Base-by-base conservation (phyloP, 1,140 invertebrate species). In the Pseudobourletiella spinata region DNA sequence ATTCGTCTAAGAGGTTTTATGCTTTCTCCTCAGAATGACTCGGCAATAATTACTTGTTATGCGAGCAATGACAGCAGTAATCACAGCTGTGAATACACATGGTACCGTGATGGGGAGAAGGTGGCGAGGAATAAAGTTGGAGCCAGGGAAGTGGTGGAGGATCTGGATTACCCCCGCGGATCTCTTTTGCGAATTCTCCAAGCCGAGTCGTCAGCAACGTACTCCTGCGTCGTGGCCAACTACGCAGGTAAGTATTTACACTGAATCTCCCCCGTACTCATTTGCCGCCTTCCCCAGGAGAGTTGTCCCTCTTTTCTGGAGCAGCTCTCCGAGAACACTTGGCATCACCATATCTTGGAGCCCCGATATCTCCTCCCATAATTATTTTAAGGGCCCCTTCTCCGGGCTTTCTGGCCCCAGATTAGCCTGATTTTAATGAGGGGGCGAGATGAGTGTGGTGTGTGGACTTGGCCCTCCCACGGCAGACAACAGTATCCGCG, bases 141-240 rank as follows among this genome's bases (percentile, higher is more conserved):
- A 20, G 42, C 16, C 15, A 24, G 32, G 20, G 64, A 57, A 44
- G 50, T 64, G 22, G 57, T 61, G 3, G 52, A 55, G 20, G 63
- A 65, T 35, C 48, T 63, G n/a, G 26, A 65, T 4, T 58, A 60
- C 58, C 67, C 67, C 15, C 57, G 54, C 28, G 67, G 67, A 51
- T 32, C 35, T 18, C 24, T 68, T 30, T 42, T 68, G 14, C 20
- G 67, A 52, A 61, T 68, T 52, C 25, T 63, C 8, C 50, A 32
- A 57, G 60, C 63, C 14, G 29, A 58, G 28, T n/a, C 22, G 8
- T 65, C 67, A 24, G 57, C 50, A 14, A 56, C 22, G 11, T 68
- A 57, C 46, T 55, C 39, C 15, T 68, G 66, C 42, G 25, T 16
- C 20, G 59, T 46, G 14, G 56, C n/a, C 15, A 67, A 64, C 46